A percentile compares a stretch with the other conserved stretches of the same genome.
Evolutionary conservation across 2,888 invertebrate species (phyloP).

Genomic region (Apocheima hispidaria): DNA sequence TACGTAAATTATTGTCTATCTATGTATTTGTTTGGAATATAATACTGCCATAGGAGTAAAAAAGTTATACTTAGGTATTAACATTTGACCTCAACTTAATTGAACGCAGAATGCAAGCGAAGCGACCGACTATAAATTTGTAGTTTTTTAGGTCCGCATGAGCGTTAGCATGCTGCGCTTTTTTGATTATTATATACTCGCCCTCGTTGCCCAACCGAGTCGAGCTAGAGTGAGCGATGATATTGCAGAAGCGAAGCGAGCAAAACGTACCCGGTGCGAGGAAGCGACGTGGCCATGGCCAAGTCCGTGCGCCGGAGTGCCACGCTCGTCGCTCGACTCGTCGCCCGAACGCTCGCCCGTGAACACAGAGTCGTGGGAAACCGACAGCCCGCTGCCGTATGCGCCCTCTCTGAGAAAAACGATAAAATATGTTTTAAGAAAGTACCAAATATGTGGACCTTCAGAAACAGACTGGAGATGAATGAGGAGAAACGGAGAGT

Average conservation of each 20-base stretch:
- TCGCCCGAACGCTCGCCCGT: conserved; percentile 90
- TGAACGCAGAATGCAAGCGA: too few relatives aligned
- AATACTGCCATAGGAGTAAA: too few relatives aligned
- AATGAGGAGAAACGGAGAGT: too few relatives aligned
- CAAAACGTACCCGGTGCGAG: conserved; percentile 73
- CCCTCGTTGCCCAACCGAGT: background rate
- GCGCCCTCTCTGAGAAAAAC: conserved; percentile 72
- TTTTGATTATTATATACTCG: too few relatives aligned
- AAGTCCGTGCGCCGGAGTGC: conserved; percentile 66
- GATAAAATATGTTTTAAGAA: background rate
- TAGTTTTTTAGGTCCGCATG: too few relatives aligned
- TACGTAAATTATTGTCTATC: too few relatives aligned
- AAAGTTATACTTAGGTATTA: too few relatives aligned
- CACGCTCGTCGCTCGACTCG: conserved; percentile 79
- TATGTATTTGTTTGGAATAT: too few relatives aligned
- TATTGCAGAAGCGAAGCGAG: conserved; percentile 4
- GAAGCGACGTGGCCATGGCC: conserved; percentile 65
- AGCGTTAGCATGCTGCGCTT: too few relatives aligned
- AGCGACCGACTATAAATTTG: too few relatives aligned
- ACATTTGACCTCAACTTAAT: too few relatives aligned
- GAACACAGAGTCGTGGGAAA: conserved; percentile 97
- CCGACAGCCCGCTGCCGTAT: conserved; percentile 89
- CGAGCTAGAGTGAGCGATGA: background rate
- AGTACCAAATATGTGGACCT: background rate
- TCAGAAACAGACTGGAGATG: too few relatives aligned